These are phyloP conservation scores for Cyprinodon tularosa DNA, from an alignment of 2,113 vertebrate genomes.

Conservation along the genomic window DNA sequence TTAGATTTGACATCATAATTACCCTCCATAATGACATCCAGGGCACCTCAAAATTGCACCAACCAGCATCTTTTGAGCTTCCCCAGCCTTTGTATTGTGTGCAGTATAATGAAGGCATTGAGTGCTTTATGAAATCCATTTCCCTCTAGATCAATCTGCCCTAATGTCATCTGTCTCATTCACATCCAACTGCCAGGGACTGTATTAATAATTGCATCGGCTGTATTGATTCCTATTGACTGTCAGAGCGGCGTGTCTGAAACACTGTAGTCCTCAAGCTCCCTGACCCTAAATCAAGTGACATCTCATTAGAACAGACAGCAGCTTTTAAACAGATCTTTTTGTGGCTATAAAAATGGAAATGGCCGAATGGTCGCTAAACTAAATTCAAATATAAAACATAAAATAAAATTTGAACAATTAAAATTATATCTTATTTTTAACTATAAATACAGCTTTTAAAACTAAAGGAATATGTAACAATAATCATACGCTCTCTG, in stretches of 20 bases:
- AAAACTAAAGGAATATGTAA: too few relatives aligned
- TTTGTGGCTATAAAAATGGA: constrained; percentile 74
- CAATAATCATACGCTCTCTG: too few relatives aligned
- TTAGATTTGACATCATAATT: constrained; percentile 35
- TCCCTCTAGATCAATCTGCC: constrained; percentile 83
- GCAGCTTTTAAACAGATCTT: constrained; percentile 72
- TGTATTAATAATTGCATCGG: constrained; percentile 86
- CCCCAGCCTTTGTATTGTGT: constrained; percentile 57
- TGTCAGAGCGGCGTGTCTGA: constrained; percentile 46
- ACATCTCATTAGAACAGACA: constrained; percentile 82
- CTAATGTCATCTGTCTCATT: constrained; percentile 86
- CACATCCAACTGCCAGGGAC: constrained; percentile 81
- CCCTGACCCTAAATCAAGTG: constrained; percentile 82
- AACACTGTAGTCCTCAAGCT: constrained; percentile 68
- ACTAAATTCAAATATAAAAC: constrained; percentile 1
- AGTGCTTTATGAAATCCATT: constrained; percentile 82
- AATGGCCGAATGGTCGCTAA: constrained; percentile 57
- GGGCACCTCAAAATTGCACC: constrained; percentile 34
- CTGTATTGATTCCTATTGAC: constrained; percentile 84
- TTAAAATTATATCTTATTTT: too few relatives aligned
- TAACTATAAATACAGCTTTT: too few relatives aligned
- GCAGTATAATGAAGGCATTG: constrained; percentile 76
- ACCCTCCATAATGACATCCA: constrained; percentile 18
- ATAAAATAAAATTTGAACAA: constrained; percentile 36
- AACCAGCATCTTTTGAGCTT: constrained; percentile 32